phyloP scores from a whole-genome alignment of 2,113 vertebrate genomes.

The Dunckerocampus dactyliophorus region DNA sequence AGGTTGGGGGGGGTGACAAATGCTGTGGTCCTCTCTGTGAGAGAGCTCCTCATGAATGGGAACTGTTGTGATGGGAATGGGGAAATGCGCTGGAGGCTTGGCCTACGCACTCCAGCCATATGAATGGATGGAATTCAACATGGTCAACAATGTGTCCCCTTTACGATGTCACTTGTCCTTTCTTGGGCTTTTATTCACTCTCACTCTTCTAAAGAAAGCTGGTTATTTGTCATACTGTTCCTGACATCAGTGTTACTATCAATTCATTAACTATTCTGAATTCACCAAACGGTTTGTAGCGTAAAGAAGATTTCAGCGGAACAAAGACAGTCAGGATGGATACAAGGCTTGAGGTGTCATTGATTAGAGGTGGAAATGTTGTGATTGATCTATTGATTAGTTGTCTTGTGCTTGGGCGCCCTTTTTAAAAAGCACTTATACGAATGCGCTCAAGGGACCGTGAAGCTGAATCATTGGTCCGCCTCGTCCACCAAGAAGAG shows the following conservation, averaged over 20 bases:
- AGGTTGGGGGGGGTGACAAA: slow-evolving; percentile 63
- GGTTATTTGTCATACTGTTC: slow-evolving; percentile 1
- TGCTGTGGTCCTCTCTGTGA: slow-evolving; percentile 72
- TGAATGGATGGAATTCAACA: slow-evolving; percentile 86
- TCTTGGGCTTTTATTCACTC: slow-evolving; percentile 37
- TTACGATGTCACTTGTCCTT: slow-evolving; percentile 50
- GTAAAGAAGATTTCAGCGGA: slow-evolving; percentile 1
- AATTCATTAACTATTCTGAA: no score
- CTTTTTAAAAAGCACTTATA: slow-evolving; percentile 61
- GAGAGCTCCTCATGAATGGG: slow-evolving; percentile 82
- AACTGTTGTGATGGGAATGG: slow-evolving; percentile 82
- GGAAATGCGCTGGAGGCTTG: slow-evolving; percentile 85
- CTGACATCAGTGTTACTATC: no score
- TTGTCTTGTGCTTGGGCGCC: slow-evolving; percentile 42
- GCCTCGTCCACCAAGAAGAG: slow-evolving; percentile 17
- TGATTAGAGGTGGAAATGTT: slow-evolving; percentile 73
- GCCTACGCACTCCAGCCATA: slow-evolving; percentile 81
- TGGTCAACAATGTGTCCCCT: slow-evolving; percentile 82
- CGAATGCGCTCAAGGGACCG: slow-evolving; percentile 49
- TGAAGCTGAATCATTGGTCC: slow-evolving; percentile 1
- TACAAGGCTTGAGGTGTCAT: slow-evolving; percentile 48
- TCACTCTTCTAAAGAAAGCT: slow-evolving; percentile 44
- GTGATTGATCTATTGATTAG: slow-evolving; percentile 76
- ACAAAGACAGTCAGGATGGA: slow-evolving; percentile 39
- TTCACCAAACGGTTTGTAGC: no score